Conservation (phyloP, 2,888 invertebrate genomes). For the Adelognathus sp. region DNA sequence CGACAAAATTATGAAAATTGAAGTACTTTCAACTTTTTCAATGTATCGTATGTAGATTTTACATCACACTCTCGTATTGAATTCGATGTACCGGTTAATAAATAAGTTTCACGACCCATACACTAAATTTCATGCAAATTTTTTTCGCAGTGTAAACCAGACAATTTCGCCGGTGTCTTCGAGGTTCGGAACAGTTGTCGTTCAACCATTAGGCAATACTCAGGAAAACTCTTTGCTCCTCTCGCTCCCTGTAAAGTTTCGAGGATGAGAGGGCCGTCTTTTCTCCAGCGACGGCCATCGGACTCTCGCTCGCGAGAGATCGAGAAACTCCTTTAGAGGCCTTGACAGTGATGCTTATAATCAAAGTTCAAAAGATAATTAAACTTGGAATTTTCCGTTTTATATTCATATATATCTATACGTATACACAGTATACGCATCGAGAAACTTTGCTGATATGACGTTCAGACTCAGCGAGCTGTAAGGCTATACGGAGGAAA, state of each 20-base stretch:
- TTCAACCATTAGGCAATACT: slow-evolving; percentile 34
- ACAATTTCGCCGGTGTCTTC: not conserved
- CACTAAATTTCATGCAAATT: too few relatives aligned
- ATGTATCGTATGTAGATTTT: too few relatives aligned
- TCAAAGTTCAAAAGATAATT: slow-evolving; percentile 61
- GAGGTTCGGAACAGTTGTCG: slow-evolving; percentile 5
- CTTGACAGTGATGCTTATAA: slow-evolving; percentile 61
- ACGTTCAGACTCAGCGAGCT: slow-evolving; percentile 26
- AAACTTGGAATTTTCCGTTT: slow-evolving; percentile 52
- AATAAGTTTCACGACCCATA: too few relatives aligned
- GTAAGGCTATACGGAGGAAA: too few relatives aligned
- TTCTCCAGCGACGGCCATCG: not conserved
- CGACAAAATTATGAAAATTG: too few relatives aligned
- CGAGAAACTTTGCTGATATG: slow-evolving; percentile 40
- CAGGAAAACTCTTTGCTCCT: slow-evolving; percentile 29
- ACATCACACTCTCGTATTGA: too few relatives aligned
- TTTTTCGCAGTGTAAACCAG: too few relatives aligned
- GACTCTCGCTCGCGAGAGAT: not conserved
- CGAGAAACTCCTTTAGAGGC: slow-evolving; percentile 23
- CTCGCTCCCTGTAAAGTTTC: slow-evolving; percentile 30
- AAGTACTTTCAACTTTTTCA: too few relatives aligned
- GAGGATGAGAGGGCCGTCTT: slow-evolving; percentile 17
- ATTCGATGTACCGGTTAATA: too few relatives aligned
- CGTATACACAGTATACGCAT: too few relatives aligned
- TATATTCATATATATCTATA: too few relatives aligned